Conservation (phyloP, 2,797 vertebrate species). For the Eulemur rubriventer region DNA sequence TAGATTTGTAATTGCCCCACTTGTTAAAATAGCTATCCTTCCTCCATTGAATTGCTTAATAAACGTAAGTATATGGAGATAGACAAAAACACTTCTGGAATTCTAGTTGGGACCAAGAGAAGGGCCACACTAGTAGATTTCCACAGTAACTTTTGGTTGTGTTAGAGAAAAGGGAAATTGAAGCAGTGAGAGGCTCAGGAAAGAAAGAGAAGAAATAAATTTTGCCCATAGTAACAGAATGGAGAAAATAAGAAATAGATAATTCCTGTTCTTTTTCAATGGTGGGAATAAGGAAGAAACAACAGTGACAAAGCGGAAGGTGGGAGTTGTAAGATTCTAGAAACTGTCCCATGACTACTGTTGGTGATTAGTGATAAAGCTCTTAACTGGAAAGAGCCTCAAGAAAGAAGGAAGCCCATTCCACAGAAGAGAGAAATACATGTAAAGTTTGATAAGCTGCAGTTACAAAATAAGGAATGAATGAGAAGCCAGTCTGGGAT, state of each 20-base stretch:
- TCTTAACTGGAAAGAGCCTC: neutral
- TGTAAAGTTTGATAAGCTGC: neutral
- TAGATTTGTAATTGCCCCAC: neutral
- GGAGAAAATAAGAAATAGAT: neutral
- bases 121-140: neutral
- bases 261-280: neutral
- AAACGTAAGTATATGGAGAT: neutral
- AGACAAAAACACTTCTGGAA: neutral
- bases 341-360: neutral
- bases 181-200: neutral
- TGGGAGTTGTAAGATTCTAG: neutral
- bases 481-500: neutral
- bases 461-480: conserved; percentile 37
- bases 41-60: neutral
- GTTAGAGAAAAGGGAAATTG: neutral
- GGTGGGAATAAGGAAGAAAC: neutral
- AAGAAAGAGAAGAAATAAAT: neutral
- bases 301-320: neutral
- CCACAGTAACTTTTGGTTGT: neutral
- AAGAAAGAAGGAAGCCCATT: neutral
- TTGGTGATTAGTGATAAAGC: neutral
- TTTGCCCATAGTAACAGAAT: neutral
- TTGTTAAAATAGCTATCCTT: neutral
- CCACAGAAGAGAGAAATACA: neutral
- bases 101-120: neutral